Base-by-base conservation (phyloP, 1,140 invertebrate species). In the Agraylea sexmaculata region DNA sequence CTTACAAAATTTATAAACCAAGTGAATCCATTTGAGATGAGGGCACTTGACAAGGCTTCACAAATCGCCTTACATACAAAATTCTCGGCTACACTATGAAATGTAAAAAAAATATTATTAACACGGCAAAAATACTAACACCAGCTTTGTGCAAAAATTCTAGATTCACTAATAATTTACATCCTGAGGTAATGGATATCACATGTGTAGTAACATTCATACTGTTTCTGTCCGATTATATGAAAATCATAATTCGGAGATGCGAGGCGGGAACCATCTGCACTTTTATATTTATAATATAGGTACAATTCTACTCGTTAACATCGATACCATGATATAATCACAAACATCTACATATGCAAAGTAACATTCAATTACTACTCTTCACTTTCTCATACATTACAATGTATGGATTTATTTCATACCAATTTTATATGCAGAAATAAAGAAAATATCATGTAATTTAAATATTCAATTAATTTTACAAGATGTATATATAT, bases 311-410 rank as follows among this genome's bases (percentile, higher is more conserved):
- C 44, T 46, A 46, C 33, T n/a, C n/a, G 21, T 46, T 25, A 46
- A 46, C 44, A 46, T 40, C 38, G 21, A 46, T 42, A 46, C 44
- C 40, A 42, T 46, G 39, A 42, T 43, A 38, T 42, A 42, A 46
- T 46, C 44, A 46, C 44, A 46, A 46, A 46, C 44, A 45, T 41
- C 43, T 45, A 45, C 43, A 37, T 35, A 28, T 42, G 33, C 40
- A 42, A 34, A 42, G 4, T 33, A 31, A 42, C 32, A 32, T 31
- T 16, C 30, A 44, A 34, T 37, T 37, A 38, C 20, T 19, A 22
- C 37, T 34, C 19, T 40, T 31, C 38, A 37, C 27, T 30, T 46
- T 37, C 8, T 22, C 21, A 31, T 20, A 32, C 21, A 40, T 22
- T 22, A 12, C 30, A 11, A 40, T 22, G 32, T 15, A 40, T 2